Evolutionary conservation across 1,140 invertebrate genomes (phyloP), one percentile per base, ranked within the genome.

Genomic region (Gonatopus flavifemur): DNA sequence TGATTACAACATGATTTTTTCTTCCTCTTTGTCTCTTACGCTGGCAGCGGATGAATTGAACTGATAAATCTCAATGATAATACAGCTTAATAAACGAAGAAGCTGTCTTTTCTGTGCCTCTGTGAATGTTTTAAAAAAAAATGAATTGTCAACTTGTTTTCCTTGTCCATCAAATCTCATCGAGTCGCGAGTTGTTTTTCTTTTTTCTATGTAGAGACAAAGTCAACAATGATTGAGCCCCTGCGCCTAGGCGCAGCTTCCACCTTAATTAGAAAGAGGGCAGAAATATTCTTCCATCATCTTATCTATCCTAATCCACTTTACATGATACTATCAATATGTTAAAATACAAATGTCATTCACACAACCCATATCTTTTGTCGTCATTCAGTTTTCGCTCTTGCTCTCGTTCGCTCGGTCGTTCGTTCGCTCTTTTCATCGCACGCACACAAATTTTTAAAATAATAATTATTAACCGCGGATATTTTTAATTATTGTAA

Each of bases 261-360:
- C 56, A 60, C 61, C 52, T 52, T 55, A 58, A n/a, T n/a, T 51
- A 59, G 53, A 63, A 65, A 64, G 39, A 57, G 61, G 62, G 62
- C 66, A 59, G 46, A 52, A 52, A 64, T 43, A 49, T 55, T 63
- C 25, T 33, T 45, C 52, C 35, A 36, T 55, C 47, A 52, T 66
- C 57, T 57, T 61, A 56, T 51, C 69, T 74, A 74, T 69, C 67
- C 67, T 74, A 76, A 69, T 66, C 72, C 72, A 72, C 69, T 75
- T 75, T 76, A 77, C 72, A 76, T 71, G 59, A 72, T 69, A 70
- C 73, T 76, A 78, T 78, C 71, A 76, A 74, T 77, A 78, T 76
- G 74, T 78, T 78, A 77, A 78, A 78, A 77, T 78, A 78, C 73
- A 78, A 78, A 77, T 76, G 68, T 69, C 74, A 77, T 62, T 74